Evolutionary conservation across 2,113 vertebrate genomes (phyloP).

Genomic region (Sylvietta virens): DNA sequence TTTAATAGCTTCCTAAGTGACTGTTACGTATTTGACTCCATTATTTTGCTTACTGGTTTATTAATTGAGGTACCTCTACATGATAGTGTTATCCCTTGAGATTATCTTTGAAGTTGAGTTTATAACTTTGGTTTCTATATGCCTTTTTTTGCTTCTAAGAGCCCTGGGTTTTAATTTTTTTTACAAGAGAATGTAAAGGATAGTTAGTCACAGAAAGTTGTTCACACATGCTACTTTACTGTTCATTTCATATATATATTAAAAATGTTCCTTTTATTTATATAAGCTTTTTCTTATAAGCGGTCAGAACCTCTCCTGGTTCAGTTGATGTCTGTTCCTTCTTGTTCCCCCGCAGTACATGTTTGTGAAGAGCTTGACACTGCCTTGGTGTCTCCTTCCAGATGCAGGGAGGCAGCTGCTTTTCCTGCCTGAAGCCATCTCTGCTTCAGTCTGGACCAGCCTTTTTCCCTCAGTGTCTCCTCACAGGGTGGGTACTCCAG

Average conservation of each 20-base stretch:
- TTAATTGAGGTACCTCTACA: not conserved
- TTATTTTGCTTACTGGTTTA: not conserved
- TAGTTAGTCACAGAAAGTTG: not conserved
- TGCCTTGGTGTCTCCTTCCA: not conserved
- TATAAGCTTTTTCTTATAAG: not conserved
- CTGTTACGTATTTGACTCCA: not conserved
- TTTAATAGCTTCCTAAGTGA: not conserved
- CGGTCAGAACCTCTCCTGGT: not conserved
- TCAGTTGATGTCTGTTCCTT: not conserved
- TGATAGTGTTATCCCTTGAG: not conserved
- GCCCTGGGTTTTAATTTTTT: not conserved
- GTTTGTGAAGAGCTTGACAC: not conserved
- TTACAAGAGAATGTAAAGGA: not conserved
- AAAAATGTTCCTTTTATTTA: not conserved
- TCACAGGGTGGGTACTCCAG: not conserved
- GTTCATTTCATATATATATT: not conserved
- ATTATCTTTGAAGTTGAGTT: not conserved
- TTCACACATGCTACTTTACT: not conserved
- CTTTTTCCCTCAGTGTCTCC: not conserved
- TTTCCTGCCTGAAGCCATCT: not conserved
- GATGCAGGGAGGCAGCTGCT: not conserved
- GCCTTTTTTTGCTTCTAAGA: not conserved
- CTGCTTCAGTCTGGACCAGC: not conserved
- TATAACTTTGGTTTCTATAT: not conserved
- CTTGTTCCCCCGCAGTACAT: rapidly evolving